These are phyloP conservation scores for Drosophila gunungcola DNA, from an alignment of 1,140 invertebrate species.

Conservation along the genomic window DNA sequence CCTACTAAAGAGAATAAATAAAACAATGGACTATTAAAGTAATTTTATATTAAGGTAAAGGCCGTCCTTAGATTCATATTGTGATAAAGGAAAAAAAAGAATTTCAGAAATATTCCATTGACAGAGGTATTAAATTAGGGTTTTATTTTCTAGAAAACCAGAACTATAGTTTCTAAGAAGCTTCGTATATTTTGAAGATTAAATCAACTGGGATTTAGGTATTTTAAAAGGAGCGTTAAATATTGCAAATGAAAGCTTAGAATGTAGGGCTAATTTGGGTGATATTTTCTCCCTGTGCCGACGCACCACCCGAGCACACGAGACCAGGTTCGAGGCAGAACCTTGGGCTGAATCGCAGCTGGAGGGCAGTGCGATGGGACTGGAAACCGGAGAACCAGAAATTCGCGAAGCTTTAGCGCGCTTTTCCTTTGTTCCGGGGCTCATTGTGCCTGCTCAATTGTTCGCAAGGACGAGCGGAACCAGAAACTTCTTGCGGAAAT, in stretches of 20 bases:
- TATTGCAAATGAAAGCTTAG: background rate
- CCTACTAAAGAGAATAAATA: too few species aligned
- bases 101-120: too few species aligned
- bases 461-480: slow-evolving; percentile 29
- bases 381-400: slow-evolving; percentile 11
- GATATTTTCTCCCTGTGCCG: slow-evolving; percentile 18
- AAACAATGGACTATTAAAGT: too few species aligned
- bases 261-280: background rate
- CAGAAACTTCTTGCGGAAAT: slow-evolving; percentile 22
- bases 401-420: slow-evolving; percentile 42
- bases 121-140: too few species aligned
- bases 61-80: too few species aligned
- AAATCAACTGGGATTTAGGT: too few species aligned
- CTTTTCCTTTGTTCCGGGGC: slow-evolving; percentile 39
- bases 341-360: slow-evolving; percentile 24
- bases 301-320: slow-evolving; percentile 13
- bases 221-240: background rate
- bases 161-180: too few species aligned
- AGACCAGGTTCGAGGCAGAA: background rate
- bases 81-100: too few species aligned
- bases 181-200: too few species aligned
- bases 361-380: slow-evolving; percentile 19
- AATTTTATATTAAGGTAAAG: too few species aligned
- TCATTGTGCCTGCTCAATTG: slow-evolving; percentile 43
- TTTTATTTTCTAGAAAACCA: too few species aligned